A percentile compares a stretch with the other conserved stretches of the same genome.
These are phyloP conservation scores for Pelobates cultripes DNA, from an alignment of 2,797 vertebrate genomes.

Conservation along the genomic window DNA sequence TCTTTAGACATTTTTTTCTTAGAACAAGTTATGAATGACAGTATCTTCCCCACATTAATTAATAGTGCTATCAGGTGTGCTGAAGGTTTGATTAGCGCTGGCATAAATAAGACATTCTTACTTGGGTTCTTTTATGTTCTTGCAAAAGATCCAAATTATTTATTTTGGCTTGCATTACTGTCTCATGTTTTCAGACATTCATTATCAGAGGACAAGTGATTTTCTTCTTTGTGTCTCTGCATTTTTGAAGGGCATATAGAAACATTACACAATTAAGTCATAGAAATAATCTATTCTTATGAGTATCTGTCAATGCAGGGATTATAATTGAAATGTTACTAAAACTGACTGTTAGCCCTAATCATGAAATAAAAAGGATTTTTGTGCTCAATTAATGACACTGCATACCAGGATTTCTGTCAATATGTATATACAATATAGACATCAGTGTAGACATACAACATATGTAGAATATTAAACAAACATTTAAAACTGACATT, in stretches of 20 bases:
- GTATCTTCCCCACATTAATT: conserved; percentile 55
- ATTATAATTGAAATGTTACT: conserved; percentile 18
- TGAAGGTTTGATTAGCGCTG: conserved; percentile 63
- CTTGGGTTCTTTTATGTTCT: conserved; percentile 65
- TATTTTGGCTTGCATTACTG: conserved; percentile 65
- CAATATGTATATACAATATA: no score
- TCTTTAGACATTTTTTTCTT: not conserved
- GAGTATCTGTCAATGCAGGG: conserved; percentile 18
- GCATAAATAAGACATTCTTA: conserved; percentile 60
- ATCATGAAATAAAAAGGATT: conserved; percentile 15
- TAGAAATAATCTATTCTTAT: conserved; percentile 63
- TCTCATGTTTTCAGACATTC: conserved; percentile 66
- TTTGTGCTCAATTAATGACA: not conserved
- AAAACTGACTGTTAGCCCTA: conserved; percentile 13
- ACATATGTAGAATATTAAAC: no score
- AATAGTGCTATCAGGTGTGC: conserved; percentile 54
- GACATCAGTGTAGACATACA: no score
- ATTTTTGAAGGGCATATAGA: conserved; percentile 65
- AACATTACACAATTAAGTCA: conserved; percentile 64
- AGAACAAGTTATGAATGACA: conserved; percentile 54
- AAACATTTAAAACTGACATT: no score
- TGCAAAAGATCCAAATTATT: conserved; percentile 59
- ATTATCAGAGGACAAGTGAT: conserved; percentile 68
- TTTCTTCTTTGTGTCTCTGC: conserved; percentile 70
- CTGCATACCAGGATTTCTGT: not conserved